phyloP scores from a whole-genome alignment of 2,113 vertebrate genomes.

The Nipponia nippon region DNA sequence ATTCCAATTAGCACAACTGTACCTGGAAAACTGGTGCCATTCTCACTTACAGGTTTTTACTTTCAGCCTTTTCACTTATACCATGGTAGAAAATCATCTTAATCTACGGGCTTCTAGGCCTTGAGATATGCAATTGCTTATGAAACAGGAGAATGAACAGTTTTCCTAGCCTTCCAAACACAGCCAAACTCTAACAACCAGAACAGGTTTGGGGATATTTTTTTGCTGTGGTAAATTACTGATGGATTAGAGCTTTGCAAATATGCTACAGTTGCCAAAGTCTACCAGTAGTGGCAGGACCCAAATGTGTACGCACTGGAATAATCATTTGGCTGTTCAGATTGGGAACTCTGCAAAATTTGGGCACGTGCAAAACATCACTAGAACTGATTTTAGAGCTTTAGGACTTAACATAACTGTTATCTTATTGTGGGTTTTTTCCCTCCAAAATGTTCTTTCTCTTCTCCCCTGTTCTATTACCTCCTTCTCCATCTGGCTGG shows the following conservation, averaged over 20 bases:
- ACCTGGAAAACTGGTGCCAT: not conserved
- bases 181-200: not conserved
- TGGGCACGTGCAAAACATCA: not conserved
- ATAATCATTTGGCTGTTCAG: not conserved
- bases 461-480: not conserved
- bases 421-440: not conserved
- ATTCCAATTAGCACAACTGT: not conserved
- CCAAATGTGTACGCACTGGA: fast-evolving
- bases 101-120: not conserved
- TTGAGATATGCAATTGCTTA: not conserved
- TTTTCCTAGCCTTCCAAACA: not conserved
- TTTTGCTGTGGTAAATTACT: not conserved
- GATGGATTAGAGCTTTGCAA: not conserved
- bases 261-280: not conserved
- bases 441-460: not conserved
- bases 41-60: not conserved
- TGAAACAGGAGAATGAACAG: not conserved
- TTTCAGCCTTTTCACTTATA: not conserved
- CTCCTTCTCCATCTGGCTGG: not conserved
- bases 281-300: not conserved
- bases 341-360: not conserved
- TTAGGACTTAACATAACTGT: not conserved
- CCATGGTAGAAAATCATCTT: not conserved
- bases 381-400: not conserved
- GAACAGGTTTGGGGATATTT: not conserved